These are phyloP conservation scores for Amphiprion clarkii DNA, from an alignment of 2,797 vertebrate species.

Conservation along the genomic window DNA sequence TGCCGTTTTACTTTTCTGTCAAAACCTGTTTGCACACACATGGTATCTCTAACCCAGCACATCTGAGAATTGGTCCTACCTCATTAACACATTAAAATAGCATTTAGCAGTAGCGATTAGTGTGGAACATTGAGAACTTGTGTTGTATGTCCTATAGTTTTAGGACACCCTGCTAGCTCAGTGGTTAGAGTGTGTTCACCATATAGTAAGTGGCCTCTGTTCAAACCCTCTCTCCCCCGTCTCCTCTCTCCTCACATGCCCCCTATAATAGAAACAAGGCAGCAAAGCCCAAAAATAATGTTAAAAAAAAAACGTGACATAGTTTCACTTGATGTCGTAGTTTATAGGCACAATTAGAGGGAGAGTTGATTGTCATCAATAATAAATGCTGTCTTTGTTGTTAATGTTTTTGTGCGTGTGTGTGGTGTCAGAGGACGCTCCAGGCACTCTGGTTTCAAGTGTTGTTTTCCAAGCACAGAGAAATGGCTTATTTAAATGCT, in stretches of 20 bases:
- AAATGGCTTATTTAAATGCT: constrained; percentile 52
- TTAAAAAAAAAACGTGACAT: background rate
- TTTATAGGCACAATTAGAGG: constrained; percentile 52
- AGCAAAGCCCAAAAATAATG: no score
- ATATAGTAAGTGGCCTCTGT: no score
- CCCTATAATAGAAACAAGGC: no score
- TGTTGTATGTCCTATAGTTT: background rate
- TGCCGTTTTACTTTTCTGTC: constrained; percentile 10
- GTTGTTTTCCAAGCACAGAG: constrained; percentile 65
- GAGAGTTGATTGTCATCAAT: constrained; percentile 62
- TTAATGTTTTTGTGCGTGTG: constrained; percentile 14
- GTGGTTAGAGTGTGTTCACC: no score
- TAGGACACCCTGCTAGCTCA: no score
- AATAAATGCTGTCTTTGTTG: constrained; percentile 63
- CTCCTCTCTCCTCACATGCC: no score
- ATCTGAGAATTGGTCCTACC: no score
- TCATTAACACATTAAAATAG: no score
- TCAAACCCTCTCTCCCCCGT: no score
- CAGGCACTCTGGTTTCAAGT: constrained; percentile 63
- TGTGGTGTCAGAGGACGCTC: constrained; percentile 31
- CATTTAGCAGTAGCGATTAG: no score
- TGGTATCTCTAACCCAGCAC: no score
- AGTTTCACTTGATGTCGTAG: constrained; percentile 26
- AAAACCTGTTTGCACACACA: constrained; percentile 5
- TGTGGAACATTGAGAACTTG: background rate